A percentile compares a stretch with the other conserved stretches of the same genome.
These are phyloP conservation scores for Mythimna albipuncta DNA, from an alignment of 2,888 invertebrate genomes.

Conservation along the genomic window DNA sequence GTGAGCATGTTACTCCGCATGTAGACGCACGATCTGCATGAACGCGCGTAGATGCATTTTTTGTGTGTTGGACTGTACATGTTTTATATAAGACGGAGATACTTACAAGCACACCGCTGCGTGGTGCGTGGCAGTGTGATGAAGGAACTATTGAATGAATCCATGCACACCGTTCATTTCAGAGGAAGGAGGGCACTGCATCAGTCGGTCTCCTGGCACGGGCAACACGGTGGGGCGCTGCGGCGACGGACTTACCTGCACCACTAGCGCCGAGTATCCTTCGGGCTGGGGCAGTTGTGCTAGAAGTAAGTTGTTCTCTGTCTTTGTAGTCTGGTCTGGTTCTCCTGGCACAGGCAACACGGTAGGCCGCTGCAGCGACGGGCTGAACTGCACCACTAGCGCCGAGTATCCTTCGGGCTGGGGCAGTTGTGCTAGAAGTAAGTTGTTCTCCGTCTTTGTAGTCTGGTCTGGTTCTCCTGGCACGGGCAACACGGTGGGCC, in stretches of 20 bases:
- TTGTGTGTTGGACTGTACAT: too few species aligned
- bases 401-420: constrained; percentile 64
- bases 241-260: constrained; percentile 90
- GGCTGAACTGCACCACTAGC: constrained; percentile 83
- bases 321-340: too few species aligned
- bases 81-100: too few species aligned
- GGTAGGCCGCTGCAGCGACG: constrained; percentile 91
- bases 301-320: constrained; percentile 83
- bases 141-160: not conserved
- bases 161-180: constrained; percentile 22
- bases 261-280: constrained; percentile 50
- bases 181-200: constrained; percentile 89
- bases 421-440: constrained; percentile 87
- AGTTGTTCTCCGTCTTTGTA: constrained; percentile 64
- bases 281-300: constrained; percentile 79
- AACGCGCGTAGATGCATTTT: too few species aligned
- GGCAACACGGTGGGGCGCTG: constrained; percentile 90
- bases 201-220: constrained; percentile 87
- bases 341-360: constrained; percentile 89
- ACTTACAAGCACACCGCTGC: too few species aligned
- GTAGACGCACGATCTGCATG: too few species aligned
- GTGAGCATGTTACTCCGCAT: too few species aligned
- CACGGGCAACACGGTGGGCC: constrained; percentile 86
- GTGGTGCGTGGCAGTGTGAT: too few species aligned
- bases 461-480: too few species aligned